Percentiles rank a stretch among this genome's conserved stretches.
Evolutionary conservation across 2,113 vertebrate species (phyloP).

Genomic region (Mormoops blainvillei): DNA sequence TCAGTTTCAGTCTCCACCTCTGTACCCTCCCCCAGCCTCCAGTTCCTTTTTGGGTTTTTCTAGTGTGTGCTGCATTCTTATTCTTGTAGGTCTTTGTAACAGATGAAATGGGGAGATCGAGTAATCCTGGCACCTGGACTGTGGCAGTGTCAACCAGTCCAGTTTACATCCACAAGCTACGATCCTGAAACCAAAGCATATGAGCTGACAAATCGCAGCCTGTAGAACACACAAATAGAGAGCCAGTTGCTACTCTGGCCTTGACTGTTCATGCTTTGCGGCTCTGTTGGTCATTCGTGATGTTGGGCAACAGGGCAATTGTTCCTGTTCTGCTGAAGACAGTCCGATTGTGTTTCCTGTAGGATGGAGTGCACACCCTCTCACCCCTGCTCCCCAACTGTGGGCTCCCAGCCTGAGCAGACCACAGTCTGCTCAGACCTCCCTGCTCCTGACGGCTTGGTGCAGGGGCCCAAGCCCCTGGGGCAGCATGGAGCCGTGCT

Average conservation of each 20-base stretch:
- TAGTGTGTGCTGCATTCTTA: not conserved
- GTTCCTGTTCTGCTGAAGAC: constrained; percentile 46
- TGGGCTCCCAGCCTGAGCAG: no score
- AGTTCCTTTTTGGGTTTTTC: not conserved
- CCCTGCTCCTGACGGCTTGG: not conserved
- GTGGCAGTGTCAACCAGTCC: not conserved
- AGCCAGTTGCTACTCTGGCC: not conserved
- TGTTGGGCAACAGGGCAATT: constrained; percentile 20
- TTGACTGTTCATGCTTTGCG: not conserved
- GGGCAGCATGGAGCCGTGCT: not conserved
- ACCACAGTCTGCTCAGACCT: not conserved
- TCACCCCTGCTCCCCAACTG: not conserved
- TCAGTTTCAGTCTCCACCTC: rapidly evolving
- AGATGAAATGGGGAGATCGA: not conserved
- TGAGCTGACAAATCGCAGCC: not conserved
- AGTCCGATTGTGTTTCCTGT: constrained; percentile 16
- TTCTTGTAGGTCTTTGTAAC: not conserved
- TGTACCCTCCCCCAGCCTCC: rapidly evolving
- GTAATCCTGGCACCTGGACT: not conserved
- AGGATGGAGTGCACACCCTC: not conserved
- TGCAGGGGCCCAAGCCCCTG: no score
- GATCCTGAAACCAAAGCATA: not conserved
- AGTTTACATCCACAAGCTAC: not conserved
- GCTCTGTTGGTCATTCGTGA: not conserved
- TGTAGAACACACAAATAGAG: not conserved